Base-by-base conservation (phyloP, 2,888 invertebrate genomes). In the Branchipolynoe longqiensis region DNA sequence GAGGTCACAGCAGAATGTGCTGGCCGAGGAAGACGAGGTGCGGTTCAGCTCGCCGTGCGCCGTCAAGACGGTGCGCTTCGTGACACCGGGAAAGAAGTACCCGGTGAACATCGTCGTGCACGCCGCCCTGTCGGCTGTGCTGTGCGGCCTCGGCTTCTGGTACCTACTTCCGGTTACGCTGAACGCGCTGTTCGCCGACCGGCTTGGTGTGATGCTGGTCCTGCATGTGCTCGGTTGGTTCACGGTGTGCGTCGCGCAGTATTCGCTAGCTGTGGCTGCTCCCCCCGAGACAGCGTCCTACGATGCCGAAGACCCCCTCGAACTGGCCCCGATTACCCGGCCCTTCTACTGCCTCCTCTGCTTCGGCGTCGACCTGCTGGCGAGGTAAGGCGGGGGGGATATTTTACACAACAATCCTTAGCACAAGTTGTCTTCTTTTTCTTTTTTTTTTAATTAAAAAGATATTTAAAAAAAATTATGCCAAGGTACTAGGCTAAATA, bases 241-340 rank as follows among this genome's bases (percentile, higher is more conserved):
- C 12, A 90, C 92, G 1, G 59, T 93, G 31, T 89, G 91, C 85
- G 89, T 92, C 33, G 90, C 92, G 18, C 92, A 91, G 89, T 93
- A 92, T 87, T 91, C 93, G 14, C 88, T 93, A 85, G 91, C 91
- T 3, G 90, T 91, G 4, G 88, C 88, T 6, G 89, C 92, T 4
- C 93, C 92, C n/a, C 92, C 93, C 33, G 93, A 93, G 87, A 90
- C 91, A 14, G 92, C 92, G 25, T 90, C 92, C 3, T 93, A 89
- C 86, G 90, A 91, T 74, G 91, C 93, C 0, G 89, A 91, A 88
- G 93, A 93, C 85, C 88, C 89, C 33, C 90, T 90, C 85, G 92
- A 92, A 87, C 83, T 92, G 62, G 88, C 90, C 74, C 90, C 92
- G 36, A 87, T 92, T 25, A 91, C 89, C 86, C 87, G 93, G 82